Base-by-base conservation (phyloP, 2,888 invertebrate species). In the Liopterus haemorrhoidalis region DNA sequence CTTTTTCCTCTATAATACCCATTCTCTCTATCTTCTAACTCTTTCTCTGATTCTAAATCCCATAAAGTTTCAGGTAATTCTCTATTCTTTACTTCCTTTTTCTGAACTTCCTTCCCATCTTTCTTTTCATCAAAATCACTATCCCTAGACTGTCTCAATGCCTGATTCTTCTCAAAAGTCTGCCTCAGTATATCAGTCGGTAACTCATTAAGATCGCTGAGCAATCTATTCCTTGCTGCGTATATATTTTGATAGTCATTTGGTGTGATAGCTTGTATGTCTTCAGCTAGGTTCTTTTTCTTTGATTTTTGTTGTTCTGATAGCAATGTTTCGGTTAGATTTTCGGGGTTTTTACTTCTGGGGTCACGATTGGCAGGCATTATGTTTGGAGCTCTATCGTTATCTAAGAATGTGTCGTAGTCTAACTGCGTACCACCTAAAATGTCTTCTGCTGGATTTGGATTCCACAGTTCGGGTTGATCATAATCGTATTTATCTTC, bases 31-130 rank as follows among this genome's bases (percentile, higher is more conserved):
- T 75, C 74, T 19, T 64, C 59, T 37, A 70, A 61, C 51, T 75
- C 75, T 48, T 72, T 74, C 53, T 76, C 75, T n/a, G 71, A 64
- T 57, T 76, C 76, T 45, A 76, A 60, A 53, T 75, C 74, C 75
- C 75, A 75, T 5, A 76, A 53, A 46, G 60, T 68, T 27, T 64
- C 61, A 2, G 66, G 62, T 8, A 45, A 33, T 16, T 39, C 32
- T 3, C 54, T 53, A 47, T 65, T 64, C 19, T 24, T 31, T 32
- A 56, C 38, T 3, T 53, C 52, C 8, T 51, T 49, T 37, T 56
- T 58, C 40, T 59, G 61, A 43, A 65, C 63, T 22, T 60, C 55
- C 36, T 63, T 61, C 32, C 59, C 59, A 19, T 64, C 63, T 22
- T 65, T 64, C 48, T 60, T 64, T 16, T 59, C 53, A 45, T 67